phyloP scores from a whole-genome alignment of 2,113 vertebrate species.

The Silurus meridionalis region DNA sequence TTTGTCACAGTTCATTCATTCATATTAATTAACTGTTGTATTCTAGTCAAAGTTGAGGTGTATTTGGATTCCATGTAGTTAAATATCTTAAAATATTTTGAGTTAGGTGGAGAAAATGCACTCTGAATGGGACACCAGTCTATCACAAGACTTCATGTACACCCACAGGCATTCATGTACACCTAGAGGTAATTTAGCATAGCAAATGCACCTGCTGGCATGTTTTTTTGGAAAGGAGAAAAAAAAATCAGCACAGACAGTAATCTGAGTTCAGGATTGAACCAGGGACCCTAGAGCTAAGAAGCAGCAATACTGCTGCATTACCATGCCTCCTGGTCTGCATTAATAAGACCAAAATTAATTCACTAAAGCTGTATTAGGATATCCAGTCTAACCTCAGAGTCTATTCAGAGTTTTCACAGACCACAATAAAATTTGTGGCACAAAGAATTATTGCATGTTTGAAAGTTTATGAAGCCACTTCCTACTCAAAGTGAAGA shows the following conservation, averaged over 20 bases:
- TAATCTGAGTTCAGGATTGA: background rate
- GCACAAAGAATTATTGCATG: background rate
- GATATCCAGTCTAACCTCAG: background rate
- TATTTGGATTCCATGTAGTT: background rate
- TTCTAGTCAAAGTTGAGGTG: background rate
- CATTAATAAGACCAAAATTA: background rate
- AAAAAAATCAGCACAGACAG: background rate
- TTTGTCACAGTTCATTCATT: background rate
- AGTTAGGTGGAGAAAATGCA: background rate
- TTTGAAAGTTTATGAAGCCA: background rate
- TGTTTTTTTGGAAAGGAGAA: background rate
- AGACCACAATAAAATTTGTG: background rate
- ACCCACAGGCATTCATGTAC: background rate
- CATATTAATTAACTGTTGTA: background rate
- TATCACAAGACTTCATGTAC: background rate
- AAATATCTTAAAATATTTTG: background rate
- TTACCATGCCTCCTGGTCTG: background rate
- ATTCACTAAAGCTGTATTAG: background rate
- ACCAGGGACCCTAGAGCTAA: background rate
- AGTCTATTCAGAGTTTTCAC: background rate
- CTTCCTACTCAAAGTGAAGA: background rate
- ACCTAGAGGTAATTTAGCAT: background rate
- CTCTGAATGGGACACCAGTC: background rate
- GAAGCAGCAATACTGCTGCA: background rate
- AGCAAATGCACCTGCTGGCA: background rate